Base-by-base conservation (phyloP, 2,797 vertebrate species). In the Arrhamphus sclerolepis region DNA sequence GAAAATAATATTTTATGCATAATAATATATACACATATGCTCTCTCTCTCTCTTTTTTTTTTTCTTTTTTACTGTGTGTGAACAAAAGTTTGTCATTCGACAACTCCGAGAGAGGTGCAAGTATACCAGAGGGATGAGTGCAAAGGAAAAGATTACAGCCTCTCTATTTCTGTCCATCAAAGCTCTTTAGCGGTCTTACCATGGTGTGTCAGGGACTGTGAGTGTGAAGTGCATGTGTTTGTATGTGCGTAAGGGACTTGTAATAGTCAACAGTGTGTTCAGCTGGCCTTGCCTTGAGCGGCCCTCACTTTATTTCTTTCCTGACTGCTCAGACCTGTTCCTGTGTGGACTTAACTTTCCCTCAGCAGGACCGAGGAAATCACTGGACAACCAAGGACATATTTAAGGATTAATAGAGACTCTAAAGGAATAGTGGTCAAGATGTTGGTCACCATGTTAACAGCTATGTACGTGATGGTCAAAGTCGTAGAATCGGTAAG, bases 361-460 rank as follows among this genome's bases (percentile, higher is more conserved):
- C 41, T 41, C 64, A 44, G 56, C 43, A 7, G 68, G 46, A 71
- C 63, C 18, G 59, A 61, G 59, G 75, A 70, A 42, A 69, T 20
- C 29, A 17, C 41, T 3, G 0, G 20, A 52, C 51, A 78, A 44
- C 21, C 1, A 1, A 70, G 24, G 39, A 66, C 46, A 50, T 64
- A 42, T 34, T 68, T 54, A 28, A 67, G 79, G 77, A 80, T 26
- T 40, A 63, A 26, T 8, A 56, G 34, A 66, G 46, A 59, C 11
- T 8, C 20, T 2, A 9, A 54, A 70, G 68, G 61, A 86, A 56
- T 7, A 70, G 63, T 49, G 46, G 77, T 62, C 77, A 86, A 75
- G 81, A 96, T 96, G 95, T 87, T 96, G 90, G 90, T 91, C 16
- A 92, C 94, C 34, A 92, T 96, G 91, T 87, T 96, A 80, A 95